Conservation (phyloP, 2,113 vertebrate genomes). For the Crotalus helleri region DNA sequence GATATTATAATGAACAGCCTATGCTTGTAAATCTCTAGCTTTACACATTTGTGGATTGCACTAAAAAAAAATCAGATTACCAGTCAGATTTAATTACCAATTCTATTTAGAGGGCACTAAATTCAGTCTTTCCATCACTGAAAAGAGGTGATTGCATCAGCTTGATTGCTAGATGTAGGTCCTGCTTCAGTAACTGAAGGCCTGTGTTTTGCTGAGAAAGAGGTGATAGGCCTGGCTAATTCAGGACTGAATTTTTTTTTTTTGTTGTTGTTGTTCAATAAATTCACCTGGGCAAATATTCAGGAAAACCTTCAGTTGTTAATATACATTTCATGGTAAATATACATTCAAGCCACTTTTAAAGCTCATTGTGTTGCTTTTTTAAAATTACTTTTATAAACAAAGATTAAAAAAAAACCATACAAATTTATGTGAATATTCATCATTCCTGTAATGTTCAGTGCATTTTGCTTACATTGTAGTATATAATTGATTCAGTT, state of each 20-base stretch:
- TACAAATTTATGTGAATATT: background rate
- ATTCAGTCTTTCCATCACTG: background rate
- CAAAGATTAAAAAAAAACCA: background rate
- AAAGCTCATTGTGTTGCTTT: background rate
- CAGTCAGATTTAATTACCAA: background rate
- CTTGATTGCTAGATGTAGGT: background rate
- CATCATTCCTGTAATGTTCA: background rate
- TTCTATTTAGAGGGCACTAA: background rate
- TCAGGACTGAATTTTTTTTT: background rate
- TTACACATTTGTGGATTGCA: slow-evolving; percentile 50
- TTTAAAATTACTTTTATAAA: background rate
- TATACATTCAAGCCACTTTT: background rate
- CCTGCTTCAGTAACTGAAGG: background rate
- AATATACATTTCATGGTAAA: background rate
- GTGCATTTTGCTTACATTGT: background rate
- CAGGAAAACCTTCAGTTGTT: background rate
- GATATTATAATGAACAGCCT: background rate
- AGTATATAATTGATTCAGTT: background rate
- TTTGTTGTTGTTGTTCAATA: background rate
- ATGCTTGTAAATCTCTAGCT: background rate
- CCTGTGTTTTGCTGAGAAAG: background rate
- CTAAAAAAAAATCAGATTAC: slow-evolving; percentile 51
- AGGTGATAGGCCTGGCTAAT: background rate
- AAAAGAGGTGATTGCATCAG: background rate
- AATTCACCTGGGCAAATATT: background rate